phyloP scores from a whole-genome alignment of 2,113 vertebrate genomes.

The Tursiops truncatus region DNA sequence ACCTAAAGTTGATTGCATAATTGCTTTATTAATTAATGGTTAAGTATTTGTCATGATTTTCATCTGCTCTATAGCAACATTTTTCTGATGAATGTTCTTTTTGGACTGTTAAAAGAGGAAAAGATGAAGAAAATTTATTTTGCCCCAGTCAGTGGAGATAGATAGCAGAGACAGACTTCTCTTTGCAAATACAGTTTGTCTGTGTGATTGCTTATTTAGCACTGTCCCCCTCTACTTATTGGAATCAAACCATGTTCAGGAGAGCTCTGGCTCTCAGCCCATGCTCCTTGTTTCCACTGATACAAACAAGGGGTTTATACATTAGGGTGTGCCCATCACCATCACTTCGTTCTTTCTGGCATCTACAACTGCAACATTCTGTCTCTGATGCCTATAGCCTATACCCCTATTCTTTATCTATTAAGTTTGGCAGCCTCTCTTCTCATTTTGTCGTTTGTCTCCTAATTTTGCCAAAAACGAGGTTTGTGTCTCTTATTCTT shows the following conservation, averaged over 20 bases:
- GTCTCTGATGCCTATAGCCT: neutral
- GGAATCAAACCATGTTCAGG: neutral
- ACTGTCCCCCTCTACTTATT: neutral
- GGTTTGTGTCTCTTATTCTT: slow-evolving; percentile 9
- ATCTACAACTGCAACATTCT: neutral
- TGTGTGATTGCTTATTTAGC: slow-evolving; percentile 10
- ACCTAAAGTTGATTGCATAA: slow-evolving; percentile 11
- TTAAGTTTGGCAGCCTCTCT: neutral
- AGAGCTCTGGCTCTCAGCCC: neutral
- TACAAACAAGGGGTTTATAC: neutral
- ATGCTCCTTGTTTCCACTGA: neutral
- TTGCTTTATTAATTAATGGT: slow-evolving; percentile 35
- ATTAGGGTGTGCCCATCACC: neutral
- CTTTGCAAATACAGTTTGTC: slow-evolving; percentile 5
- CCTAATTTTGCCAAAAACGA: neutral
- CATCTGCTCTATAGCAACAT: neutral
- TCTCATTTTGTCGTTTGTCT: slow-evolving; percentile 20
- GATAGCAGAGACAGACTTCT: neutral
- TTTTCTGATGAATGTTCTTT: slow-evolving; percentile 42
- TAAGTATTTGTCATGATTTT: slow-evolving; percentile 5
- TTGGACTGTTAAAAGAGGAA: neutral
- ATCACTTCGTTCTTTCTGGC: neutral
- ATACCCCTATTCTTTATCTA: neutral
- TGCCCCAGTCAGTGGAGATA: neutral
- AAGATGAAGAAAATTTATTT: neutral